Percentiles rank a stretch among this genome's conserved stretches.
These are phyloP conservation scores for Cotesia congregata DNA, from an alignment of 2,888 invertebrate genomes.

Conservation along the genomic window DNA sequence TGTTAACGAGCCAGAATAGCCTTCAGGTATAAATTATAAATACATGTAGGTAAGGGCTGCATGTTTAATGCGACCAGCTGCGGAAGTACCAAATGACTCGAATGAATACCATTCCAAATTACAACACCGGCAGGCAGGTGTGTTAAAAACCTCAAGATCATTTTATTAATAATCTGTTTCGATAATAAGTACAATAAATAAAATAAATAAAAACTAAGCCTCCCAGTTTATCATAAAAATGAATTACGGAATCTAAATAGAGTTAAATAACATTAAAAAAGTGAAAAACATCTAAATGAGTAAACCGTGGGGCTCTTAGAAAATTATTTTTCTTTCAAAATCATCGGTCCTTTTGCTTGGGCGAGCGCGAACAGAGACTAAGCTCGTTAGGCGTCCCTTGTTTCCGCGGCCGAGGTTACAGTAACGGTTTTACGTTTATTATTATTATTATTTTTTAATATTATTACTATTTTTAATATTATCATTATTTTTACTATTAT, in stretches of 20 bases:
- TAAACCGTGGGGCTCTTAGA: constrained; percentile 55
- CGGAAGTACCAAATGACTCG: constrained; percentile 32
- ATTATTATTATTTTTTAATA: background rate
- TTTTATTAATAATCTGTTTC: constrained; percentile 3
- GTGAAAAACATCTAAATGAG: constrained; percentile 25
- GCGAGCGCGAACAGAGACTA: constrained; percentile 53
- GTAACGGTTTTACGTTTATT: constrained; percentile 56
- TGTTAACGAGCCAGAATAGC: constrained; percentile 28
- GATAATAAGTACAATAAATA: constrained; percentile 29
- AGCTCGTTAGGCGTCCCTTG: constrained; percentile 68
- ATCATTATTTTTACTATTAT: constrained; percentile 36
- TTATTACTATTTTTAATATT: background rate
- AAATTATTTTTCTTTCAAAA: constrained; percentile 69
- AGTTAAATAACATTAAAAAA: background rate
- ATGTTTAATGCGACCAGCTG: constrained; percentile 28
- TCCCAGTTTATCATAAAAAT: constrained; percentile 18
- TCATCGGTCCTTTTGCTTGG: constrained; percentile 61
- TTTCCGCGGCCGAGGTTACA: constrained; percentile 56
- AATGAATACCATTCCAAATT: constrained; percentile 49
- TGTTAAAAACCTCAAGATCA: constrained; percentile 13
- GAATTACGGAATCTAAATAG: constrained; percentile 27
- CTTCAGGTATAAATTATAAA: background rate
- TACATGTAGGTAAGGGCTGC: background rate
- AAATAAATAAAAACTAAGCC: constrained; percentile 25
- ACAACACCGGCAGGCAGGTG: constrained; percentile 40